These are phyloP conservation scores for Morone chrysops DNA, from an alignment of 2,113 vertebrate species.

Conservation along the genomic window DNA sequence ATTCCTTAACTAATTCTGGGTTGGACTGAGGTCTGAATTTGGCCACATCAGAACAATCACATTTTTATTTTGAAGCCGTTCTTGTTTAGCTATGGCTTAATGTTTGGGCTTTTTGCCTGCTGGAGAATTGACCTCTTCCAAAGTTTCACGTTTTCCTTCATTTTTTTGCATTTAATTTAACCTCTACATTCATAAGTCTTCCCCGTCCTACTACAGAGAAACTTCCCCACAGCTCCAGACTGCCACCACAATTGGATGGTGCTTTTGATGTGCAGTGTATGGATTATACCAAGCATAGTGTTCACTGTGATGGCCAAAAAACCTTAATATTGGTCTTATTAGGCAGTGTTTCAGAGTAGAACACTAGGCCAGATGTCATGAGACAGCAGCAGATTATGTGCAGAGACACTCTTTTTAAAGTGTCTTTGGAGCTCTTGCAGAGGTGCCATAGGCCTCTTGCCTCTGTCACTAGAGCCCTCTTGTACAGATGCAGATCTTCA, in stretches of 20 bases:
- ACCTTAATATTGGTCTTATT: background rate
- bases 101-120: background rate
- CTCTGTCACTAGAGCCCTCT: background rate
- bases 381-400: background rate
- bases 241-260: background rate
- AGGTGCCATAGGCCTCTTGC: background rate
- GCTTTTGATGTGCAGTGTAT: background rate
- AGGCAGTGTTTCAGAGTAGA: background rate
- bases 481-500: background rate
- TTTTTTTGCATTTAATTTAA: background rate
- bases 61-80: background rate
- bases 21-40: background rate
- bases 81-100: background rate
- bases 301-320: background rate
- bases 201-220: background rate
- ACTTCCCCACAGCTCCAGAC: background rate
- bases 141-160: background rate
- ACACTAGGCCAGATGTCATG: background rate
- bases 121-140: background rate
- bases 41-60: background rate
- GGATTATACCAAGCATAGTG: background rate
- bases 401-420: background rate
- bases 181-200: background rate
- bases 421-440: background rate
- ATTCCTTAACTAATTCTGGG: background rate